Evolutionary conservation across 2,888 invertebrate genomes (phyloP).

Genomic region (Patella caerulea): DNA sequence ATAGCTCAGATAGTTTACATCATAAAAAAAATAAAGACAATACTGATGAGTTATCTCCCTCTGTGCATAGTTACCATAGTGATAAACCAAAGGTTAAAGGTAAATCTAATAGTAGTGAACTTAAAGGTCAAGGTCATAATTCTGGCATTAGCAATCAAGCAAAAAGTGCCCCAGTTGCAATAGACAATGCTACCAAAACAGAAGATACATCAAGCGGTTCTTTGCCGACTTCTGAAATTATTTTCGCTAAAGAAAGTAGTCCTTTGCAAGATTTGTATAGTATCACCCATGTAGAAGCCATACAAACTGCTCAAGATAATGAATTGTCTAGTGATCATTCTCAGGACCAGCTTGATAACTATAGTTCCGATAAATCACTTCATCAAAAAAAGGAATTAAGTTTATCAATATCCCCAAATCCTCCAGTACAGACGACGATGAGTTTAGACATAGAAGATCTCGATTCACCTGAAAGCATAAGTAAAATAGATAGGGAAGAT

Average conservation of each 20-base stretch:
- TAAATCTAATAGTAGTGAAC: not conserved
- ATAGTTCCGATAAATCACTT: not conserved
- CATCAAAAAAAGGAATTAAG: not conserved
- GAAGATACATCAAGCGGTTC: not conserved
- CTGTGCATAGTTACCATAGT: constrained; percentile 10
- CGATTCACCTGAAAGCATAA: constrained; percentile 65
- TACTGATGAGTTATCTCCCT: not conserved
- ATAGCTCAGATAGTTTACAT: not conserved
- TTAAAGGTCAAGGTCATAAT: not conserved
- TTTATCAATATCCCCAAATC: not conserved
- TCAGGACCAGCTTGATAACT: not conserved
- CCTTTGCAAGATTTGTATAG: constrained; percentile 35
- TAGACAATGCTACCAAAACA: not conserved
- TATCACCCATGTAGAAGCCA: constrained; percentile 51
- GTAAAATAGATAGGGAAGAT: constrained; percentile 62
- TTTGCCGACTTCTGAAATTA: constrained; percentile 8
- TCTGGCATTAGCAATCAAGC: not conserved
- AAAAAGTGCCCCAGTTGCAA: not conserved
- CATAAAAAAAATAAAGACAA: not conserved
- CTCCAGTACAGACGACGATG: not conserved
- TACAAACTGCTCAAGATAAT: constrained; percentile 38
- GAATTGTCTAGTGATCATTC: not conserved
- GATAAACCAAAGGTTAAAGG: constrained; percentile 6
- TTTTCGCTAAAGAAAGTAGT: constrained; percentile 21
- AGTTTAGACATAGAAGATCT: constrained; percentile 51